Evolutionary conservation across 2,888 invertebrate species (phyloP), one percentile per base, ranked within the genome.

Genomic region (Temnothorax rugatulus): DNA sequence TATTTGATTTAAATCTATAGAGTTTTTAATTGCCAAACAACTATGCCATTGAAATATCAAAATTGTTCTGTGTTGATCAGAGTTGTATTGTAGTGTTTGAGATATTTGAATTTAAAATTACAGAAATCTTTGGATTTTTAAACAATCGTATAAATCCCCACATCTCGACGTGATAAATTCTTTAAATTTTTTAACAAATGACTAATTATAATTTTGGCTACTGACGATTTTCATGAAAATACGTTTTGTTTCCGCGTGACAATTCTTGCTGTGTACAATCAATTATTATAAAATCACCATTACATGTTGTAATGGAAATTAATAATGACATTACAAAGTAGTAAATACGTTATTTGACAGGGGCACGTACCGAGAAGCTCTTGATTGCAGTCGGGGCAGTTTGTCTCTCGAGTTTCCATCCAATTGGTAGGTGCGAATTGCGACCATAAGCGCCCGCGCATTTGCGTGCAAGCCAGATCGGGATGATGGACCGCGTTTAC

Each of bases 401-500:
- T 79, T 64, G 57, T 83, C 81, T 84, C 79, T n/a, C 75, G 84
- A 79, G 81, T 75, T 83, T 81, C 83, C 61, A 68, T 69, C 77
- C 85, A 86, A 84, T 68, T 71, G 81, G 34, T 57, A 81, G 85
- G 85, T 83, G 86, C 64, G 79, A 68, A 69, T 75, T 71, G 81
- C 81, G 57, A 66, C 57, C 68, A 68, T 68, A 83, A 77, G 61
- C 73, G 54, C 25, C 69, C 57, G 69, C 64, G 82, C 71, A 63
- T 34, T 79, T 71, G 79, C 47, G 47, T 63, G 77, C 75, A 54
- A 64, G 84, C 66, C 64, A 69, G 84, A 81, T 84, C 81, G 54
- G 52, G 63, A 82, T 82, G 59, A 83, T 66, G 81, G 61, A 83
- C 34, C 69, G 44, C 85, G 90, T 93, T 92, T 91, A 87, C 90